phyloP scores from a whole-genome alignment of 2,888 invertebrate genomes.

The Chymomyza amoena region DNA sequence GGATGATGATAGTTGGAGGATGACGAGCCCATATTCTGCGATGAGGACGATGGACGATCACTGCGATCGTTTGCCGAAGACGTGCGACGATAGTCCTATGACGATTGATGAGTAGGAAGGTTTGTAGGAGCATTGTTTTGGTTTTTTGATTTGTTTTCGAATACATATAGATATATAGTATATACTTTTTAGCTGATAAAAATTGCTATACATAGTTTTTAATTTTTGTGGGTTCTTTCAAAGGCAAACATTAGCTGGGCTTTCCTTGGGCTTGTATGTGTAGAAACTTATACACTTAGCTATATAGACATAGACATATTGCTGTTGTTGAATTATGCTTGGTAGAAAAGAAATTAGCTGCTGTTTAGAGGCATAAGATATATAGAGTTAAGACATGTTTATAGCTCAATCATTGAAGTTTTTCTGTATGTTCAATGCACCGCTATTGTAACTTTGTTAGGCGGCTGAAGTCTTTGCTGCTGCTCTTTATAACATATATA shows the following conservation, averaged over 20 bases:
- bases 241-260: neutral
- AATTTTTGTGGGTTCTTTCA: neutral
- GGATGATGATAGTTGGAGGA: slow-evolving; percentile 65
- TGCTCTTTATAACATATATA: neutral
- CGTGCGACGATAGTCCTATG: slow-evolving; percentile 78
- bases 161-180: slow-evolving; percentile 49
- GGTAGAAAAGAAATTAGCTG: slow-evolving; percentile 29
- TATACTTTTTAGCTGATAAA: slow-evolving; percentile 52
- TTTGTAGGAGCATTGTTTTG: slow-evolving; percentile 71
- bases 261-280: slow-evolving; percentile 56
- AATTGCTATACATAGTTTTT: slow-evolving; percentile 48
- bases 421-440: neutral
- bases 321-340: slow-evolving; percentile 24
- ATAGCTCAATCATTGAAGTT: slow-evolving; percentile 13
- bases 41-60: slow-evolving; percentile 76
- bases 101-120: slow-evolving; percentile 77
- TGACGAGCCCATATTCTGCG: slow-evolving; percentile 68
- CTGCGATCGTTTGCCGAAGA: slow-evolving; percentile 74
- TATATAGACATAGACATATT: slow-evolving; percentile 31
- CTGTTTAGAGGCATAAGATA: slow-evolving; percentile 34
- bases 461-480: neutral
- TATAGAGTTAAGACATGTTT: slow-evolving; percentile 30
- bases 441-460: neutral
- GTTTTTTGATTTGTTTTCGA: slow-evolving; percentile 57
- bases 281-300: slow-evolving; percentile 56